phyloP scores from a whole-genome alignment of 2,797 vertebrate species.

The Malurus leucopterus region DNA sequence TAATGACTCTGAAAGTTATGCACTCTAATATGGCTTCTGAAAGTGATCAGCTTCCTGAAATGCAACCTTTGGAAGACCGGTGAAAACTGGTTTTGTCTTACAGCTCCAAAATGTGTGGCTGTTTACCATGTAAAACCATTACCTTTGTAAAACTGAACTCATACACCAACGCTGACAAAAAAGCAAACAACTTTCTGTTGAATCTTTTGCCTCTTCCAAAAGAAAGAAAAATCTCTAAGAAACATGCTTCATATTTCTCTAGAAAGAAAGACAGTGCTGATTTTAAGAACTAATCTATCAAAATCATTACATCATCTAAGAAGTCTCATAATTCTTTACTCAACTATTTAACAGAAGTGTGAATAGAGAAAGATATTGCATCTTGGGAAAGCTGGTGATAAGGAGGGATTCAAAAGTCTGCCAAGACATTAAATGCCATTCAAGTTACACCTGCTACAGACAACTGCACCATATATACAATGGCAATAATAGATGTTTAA shows the following conservation, averaged over 20 bases:
- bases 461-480: background rate
- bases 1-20: background rate
- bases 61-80: background rate
- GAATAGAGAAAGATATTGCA: background rate
- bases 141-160: background rate
- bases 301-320: background rate
- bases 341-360: background rate
- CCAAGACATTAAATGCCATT: background rate
- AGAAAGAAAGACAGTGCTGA: background rate
- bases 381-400: background rate
- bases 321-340: background rate
- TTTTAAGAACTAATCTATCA: background rate
- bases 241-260: background rate
- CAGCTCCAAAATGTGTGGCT: background rate
- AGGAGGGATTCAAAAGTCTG: background rate
- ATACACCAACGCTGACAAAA: background rate
- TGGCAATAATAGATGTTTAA: background rate
- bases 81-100: background rate
- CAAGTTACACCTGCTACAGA: background rate
- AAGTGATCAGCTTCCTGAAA: background rate
- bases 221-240: background rate
- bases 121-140: background rate
- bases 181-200: background rate
- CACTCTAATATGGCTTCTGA: background rate
- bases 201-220: background rate